Percentiles rank a stretch among this genome's conserved stretches.
Evolutionary conservation across 2,113 vertebrate species (phyloP).

Genomic region (Pterophyllum scalare): DNA sequence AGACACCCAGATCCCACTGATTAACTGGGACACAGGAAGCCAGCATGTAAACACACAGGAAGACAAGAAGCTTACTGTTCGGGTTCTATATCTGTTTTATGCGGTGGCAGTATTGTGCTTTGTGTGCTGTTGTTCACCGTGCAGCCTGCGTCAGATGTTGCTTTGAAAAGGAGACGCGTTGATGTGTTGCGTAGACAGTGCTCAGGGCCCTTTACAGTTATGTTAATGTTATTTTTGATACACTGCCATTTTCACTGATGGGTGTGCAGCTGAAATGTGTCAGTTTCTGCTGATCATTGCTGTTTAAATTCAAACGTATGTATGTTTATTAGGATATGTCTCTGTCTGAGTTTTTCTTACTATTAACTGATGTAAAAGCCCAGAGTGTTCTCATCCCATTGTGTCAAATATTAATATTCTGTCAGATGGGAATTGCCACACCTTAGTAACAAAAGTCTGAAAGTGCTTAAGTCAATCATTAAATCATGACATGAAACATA

Average conservation of each 20-base stretch:
- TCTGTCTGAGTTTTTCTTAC: neutral
- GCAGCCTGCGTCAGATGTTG: conserved; percentile 22
- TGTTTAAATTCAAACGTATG: neutral
- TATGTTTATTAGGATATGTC: neutral
- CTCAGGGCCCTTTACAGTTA: neutral
- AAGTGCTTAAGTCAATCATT: too few relatives aligned
- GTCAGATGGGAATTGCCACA: too few relatives aligned
- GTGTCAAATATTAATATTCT: too few relatives aligned
- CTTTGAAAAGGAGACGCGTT: neutral
- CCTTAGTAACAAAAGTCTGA: too few relatives aligned
- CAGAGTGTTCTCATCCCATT: too few relatives aligned
- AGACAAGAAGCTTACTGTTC: conserved; percentile 53
- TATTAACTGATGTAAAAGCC: too few relatives aligned
- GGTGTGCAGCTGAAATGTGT: neutral
- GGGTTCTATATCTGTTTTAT: conserved; percentile 22
- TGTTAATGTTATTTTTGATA: neutral
- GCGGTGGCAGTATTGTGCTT: neutral
- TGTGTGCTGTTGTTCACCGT: conserved; percentile 17
- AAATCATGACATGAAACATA: too few relatives aligned
- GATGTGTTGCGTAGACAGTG: neutral
- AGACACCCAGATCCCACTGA: conserved; percentile 74
- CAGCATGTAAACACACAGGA: conserved; percentile 68
- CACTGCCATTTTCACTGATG: neutral
- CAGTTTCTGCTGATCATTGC: neutral
- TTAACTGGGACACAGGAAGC: conserved; percentile 74